Evolutionary conservation across 2,113 vertebrate genomes (phyloP).

Genomic region (Cochlearius cochlearius): DNA sequence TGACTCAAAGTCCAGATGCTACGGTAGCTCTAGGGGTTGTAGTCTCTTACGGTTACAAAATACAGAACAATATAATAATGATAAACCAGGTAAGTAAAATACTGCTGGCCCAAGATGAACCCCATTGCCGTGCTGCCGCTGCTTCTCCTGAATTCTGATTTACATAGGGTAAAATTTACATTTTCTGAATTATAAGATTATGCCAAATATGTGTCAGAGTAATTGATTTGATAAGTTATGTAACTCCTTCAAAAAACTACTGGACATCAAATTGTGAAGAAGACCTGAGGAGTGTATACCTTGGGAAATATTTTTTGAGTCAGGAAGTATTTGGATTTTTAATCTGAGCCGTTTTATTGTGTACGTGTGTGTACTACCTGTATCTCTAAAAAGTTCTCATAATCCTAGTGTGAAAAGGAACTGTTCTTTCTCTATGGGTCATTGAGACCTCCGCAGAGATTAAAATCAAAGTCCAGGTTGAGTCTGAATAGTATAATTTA

Average conservation of each 20-base stretch:
- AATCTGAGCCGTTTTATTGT: background rate
- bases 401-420: background rate
- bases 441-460: background rate
- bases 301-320: background rate
- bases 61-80: background rate
- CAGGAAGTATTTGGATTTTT: background rate
- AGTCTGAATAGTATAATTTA: background rate
- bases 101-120: background rate
- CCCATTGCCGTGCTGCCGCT: background rate
- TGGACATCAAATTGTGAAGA: background rate
- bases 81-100: background rate
- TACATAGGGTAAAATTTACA: background rate
- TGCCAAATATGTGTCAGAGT: background rate
- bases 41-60: background rate
- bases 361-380: background rate
- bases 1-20: background rate
- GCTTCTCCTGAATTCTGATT: background rate
- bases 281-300: background rate
- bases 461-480: background rate
- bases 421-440: background rate
- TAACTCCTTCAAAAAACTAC: background rate
- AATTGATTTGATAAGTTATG: background rate
- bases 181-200: background rate
- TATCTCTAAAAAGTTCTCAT: background rate
- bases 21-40: background rate